Evolutionary conservation across 2,888 invertebrate genomes (phyloP).

Genomic region (Caenorhabditis sulstoni): DNA sequence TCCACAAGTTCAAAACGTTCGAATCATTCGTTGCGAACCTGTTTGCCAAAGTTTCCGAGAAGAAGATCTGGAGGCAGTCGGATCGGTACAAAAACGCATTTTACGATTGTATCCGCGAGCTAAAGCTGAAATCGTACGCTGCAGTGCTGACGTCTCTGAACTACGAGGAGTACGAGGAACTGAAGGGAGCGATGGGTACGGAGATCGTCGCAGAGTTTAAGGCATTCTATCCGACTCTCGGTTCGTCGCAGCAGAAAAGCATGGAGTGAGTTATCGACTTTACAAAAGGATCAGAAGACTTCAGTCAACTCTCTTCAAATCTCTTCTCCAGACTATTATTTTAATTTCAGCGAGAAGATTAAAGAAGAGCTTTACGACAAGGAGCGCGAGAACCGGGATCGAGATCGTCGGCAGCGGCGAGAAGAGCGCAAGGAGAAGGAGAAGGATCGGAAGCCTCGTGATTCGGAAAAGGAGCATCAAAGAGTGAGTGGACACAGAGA

Average conservation of each 20-base stretch:
- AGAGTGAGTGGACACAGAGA: slow-evolving; percentile 12
- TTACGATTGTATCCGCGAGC: slow-evolving; percentile 63
- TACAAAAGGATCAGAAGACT: too few species aligned
- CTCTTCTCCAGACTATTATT: too few species aligned
- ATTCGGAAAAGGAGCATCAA: slow-evolving; percentile 29
- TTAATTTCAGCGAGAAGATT: slow-evolving; percentile 54
- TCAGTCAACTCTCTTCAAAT: too few species aligned
- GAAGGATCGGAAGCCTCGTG: slow-evolving; percentile 28
- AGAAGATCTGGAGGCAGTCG: slow-evolving; percentile 65
- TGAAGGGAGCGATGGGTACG: slow-evolving; percentile 42
- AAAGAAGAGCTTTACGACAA: slow-evolving; percentile 56
- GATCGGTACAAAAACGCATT: slow-evolving; percentile 64
- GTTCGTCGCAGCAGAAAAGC: slow-evolving; percentile 49
- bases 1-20: slow-evolving; percentile 61
- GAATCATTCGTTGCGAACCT: slow-evolving; percentile 76
- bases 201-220: slow-evolving; percentile 52
- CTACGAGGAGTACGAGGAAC: slow-evolving; percentile 68
- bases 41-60: slow-evolving; percentile 69
- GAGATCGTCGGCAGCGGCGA: slow-evolving; percentile 33
- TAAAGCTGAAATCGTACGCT: slow-evolving; percentile 66
- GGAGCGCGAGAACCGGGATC: slow-evolving; percentile 47
- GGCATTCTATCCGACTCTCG: slow-evolving; percentile 42
- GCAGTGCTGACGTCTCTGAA: slow-evolving; percentile 64
- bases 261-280: slow-evolving; percentile 54
- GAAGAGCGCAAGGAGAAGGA: slow-evolving; percentile 48